These are phyloP conservation scores for Lanius collurio DNA, from an alignment of 2,113 vertebrate species.

Conservation along the genomic window DNA sequence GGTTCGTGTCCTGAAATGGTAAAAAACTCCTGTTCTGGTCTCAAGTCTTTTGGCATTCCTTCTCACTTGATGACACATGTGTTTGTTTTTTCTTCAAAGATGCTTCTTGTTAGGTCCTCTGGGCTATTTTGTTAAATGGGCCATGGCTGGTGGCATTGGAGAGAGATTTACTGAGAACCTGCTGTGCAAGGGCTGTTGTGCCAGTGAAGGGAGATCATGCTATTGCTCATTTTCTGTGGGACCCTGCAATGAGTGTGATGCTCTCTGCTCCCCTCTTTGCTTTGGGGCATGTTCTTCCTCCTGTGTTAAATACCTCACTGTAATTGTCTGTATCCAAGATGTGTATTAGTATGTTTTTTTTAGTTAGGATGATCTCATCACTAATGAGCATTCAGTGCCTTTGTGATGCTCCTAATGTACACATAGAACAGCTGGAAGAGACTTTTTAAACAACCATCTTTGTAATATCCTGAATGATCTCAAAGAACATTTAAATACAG, in stretches of 20 bases:
- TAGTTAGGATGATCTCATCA: not conserved
- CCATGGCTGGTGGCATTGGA: not conserved
- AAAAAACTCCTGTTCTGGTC: not conserved
- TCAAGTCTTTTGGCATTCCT: not conserved
- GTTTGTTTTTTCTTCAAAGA: not conserved
- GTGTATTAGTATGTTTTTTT: not conserved
- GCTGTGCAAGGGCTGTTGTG: not conserved
- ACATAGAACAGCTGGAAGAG: not conserved
- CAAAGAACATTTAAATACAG: slow-evolving; percentile 1
- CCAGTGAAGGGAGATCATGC: not conserved
- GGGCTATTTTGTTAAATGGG: not conserved
- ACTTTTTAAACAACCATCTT: not conserved
- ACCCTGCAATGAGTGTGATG: not conserved
- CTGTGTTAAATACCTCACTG: not conserved
- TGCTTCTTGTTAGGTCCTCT: not conserved
- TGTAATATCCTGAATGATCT: slow-evolving; percentile 28
- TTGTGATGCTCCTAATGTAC: slow-evolving; percentile 4
- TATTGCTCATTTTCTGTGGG: not conserved
- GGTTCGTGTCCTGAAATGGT: not conserved
- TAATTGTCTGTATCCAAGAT: not conserved
- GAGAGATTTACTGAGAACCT: not conserved
- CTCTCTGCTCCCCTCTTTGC: not conserved
- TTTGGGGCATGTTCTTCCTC: not conserved
- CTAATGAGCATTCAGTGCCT: not conserved
- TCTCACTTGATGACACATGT: not conserved